Evolutionary conservation across 30 jellyfish, hydroid and myxozoan species (phyloP), one percentile per base, ranked within the genome.

Genomic region (Calvadosia cruxmelitensis): DNA sequence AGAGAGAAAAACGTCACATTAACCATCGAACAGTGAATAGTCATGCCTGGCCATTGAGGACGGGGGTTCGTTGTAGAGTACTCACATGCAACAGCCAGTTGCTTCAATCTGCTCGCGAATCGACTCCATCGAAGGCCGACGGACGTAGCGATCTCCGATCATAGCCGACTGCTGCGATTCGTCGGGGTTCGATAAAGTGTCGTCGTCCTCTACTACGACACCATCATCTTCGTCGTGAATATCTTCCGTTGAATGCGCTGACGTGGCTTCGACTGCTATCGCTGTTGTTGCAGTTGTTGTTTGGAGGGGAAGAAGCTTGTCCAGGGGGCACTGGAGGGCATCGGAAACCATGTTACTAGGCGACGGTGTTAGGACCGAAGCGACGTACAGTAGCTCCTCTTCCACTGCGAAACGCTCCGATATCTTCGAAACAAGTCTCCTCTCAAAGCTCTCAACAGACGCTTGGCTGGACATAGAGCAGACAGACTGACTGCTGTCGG

Each of bases 391-490:
- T 27, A 87, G 74, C 34, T 87, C 96, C 15, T 69, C 77, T 68
- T 87, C 94, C 51, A 87, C 90, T 28, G 93, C 96, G 28, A 87
- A 69, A 35, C 96, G 76, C 63, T 87, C 96, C 29, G 93, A 93
- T 51, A 87, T 80, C 68, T 87, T 75, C 61, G 96, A 75, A 2
- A 87, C 96, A 29, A 87, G 67, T 26, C 79, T 86, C 28, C 92
- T 72, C 63, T 87, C 96, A 53, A 87, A 87, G 64, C 75, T 82
- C 31, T 76, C 89, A 3, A 87, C 93, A 48, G 94, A 79, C 28
- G 61, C 93, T 64, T 69, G 86, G 51, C 94, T 70, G 36, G 57
- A 42, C 57, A 42, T 42, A 5, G 57, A 42, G 20, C 20, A 42
- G 20, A 5, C 20, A 42, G 57, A 42, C 20, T 42, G 57, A 42